Base-by-base conservation (phyloP, 2,113 vertebrate species). In the Potamarius usumacintae region DNA sequence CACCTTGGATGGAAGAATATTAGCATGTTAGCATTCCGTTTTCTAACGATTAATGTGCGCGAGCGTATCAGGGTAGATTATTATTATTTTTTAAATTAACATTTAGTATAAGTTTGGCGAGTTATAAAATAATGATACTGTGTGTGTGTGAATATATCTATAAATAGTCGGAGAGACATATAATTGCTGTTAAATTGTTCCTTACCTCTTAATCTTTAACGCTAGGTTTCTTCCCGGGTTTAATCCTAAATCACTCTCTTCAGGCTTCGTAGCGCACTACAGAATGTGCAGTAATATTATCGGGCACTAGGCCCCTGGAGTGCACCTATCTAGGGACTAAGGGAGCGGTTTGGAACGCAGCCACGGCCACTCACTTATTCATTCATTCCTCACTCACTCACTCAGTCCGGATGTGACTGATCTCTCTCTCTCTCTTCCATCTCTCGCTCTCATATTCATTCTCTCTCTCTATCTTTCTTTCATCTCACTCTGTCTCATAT, bases 11-110 rank as follows among this genome's bases (percentile, higher is more conserved):
- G 50, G n/a, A 62, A 17, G 53, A 57, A 6, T 6, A 22, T 63
- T 87, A 87, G 69, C 86, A 55, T 78, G 58, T 63, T 87, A 83
- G 80, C 71, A 82, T 57, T 74, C 0, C 17, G 30, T 60, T 42
- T 25, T 25, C 25, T 48, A 74, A 50, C 18, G 34, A 20, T 7
- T 62, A 12, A 34, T 17, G 25, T 4, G 25, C n/a, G 76, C 25
- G 25, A 14, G 48, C 22, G 15, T 6, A 52, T 17, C 15, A 42
- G 30, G 34, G 30, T 18, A 72, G 69, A 72, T 42, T 20, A 42
- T 42, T 42, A 30, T 30, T 11, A 7, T 71, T 42, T 42, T 42
- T 42, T 42, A 4, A 42, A 42, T 42, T 42, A 42, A 42, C 42
- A 18, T 30, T 57, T 57, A 18, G 9, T 57, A 27, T 18, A 2